A percentile compares a stretch with the other conserved stretches of the same genome.
Evolutionary conservation across 2,113 vertebrate species (phyloP).

Genomic region (Semnornis frantzii): DNA sequence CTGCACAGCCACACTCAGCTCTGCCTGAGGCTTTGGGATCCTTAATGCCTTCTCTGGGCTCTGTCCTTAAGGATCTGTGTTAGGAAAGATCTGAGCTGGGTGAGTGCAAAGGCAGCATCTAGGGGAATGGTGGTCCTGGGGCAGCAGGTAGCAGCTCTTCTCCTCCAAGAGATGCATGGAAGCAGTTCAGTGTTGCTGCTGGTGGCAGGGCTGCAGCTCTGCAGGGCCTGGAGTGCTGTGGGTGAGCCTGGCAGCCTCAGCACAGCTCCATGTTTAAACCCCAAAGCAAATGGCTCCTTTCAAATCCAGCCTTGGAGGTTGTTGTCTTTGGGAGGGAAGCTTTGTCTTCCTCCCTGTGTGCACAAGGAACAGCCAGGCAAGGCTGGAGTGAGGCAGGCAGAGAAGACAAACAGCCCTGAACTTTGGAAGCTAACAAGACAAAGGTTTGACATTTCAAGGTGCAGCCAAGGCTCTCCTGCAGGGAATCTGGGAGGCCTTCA

Average conservation of each 20-base stretch:
- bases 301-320: not conserved
- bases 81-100: not conserved
- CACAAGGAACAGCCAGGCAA: not conserved
- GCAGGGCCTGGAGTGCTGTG: not conserved
- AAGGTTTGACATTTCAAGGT: not conserved
- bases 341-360: not conserved
- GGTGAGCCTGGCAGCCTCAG: not conserved
- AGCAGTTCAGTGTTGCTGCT: not conserved
- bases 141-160: not conserved
- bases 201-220: not conserved
- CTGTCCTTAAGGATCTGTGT: not conserved
- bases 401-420: not conserved
- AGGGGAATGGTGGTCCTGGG: not conserved
- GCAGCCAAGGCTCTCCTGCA: not conserved
- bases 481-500: not conserved
- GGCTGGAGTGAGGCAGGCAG: not conserved
- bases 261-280: not conserved
- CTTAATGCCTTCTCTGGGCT: not conserved
- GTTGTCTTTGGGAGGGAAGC: not conserved
- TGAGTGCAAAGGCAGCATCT: too few relatives aligned
- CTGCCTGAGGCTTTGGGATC: not conserved
- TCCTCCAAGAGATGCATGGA: not conserved
- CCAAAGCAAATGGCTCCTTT: not conserved
- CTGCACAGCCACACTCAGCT: rapidly evolving
- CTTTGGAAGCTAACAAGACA: not conserved